Percentiles rank a stretch among this genome's conserved stretches.
Conservation (phyloP, 2,113 vertebrate species). For the Garra rufa region DNA sequence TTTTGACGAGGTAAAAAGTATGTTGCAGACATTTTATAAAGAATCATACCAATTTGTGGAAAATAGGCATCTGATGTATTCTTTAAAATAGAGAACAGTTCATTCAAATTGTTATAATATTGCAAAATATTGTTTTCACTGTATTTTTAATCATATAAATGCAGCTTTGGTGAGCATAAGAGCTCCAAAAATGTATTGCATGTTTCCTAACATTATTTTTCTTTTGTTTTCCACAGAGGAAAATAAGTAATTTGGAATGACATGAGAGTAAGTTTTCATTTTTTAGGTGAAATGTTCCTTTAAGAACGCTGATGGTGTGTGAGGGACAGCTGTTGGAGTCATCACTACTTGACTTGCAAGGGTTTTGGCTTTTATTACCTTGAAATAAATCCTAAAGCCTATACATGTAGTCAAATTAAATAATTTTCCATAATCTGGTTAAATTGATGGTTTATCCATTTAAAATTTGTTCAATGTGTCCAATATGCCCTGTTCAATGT, state of each 20-base stretch:
- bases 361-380: neutral
- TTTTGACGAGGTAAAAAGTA: too few species aligned
- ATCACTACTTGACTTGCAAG: constrained; percentile 55
- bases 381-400: neutral
- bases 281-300: neutral
- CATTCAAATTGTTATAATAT: neutral
- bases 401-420: neutral
- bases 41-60: too few species aligned
- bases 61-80: too few species aligned
- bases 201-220: neutral
- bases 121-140: neutral
- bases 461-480: too few species aligned
- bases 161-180: neutral
- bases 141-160: neutral
- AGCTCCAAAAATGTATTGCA: neutral
- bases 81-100: too few species aligned
- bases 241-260: neutral
- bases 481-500: too few species aligned
- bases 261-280: neutral
- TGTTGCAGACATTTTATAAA: too few species aligned
- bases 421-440: neutral
- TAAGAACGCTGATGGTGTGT: constrained; percentile 54
- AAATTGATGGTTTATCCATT: too few species aligned
- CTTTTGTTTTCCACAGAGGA: neutral
- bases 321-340: constrained; percentile 68